phyloP scores from a whole-genome alignment of 2,113 vertebrate species.

The Phasianus colchicus region DNA sequence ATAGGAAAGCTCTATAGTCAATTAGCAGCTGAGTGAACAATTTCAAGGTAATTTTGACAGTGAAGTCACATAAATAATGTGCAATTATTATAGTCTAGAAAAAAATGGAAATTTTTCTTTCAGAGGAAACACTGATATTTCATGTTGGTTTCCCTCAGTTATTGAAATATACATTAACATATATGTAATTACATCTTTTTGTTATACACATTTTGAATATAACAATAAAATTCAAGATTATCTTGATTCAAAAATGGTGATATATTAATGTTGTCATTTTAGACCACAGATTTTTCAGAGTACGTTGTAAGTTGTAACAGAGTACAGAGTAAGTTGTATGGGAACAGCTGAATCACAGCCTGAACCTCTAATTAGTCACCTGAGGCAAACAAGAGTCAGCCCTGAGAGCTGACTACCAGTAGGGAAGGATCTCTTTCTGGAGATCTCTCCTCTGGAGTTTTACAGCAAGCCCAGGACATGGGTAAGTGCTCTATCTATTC shows the following conservation, averaged over 20 bases:
- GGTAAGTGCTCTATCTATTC: no score
- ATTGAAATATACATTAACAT: not conserved
- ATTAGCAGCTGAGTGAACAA: conserved; percentile 5
- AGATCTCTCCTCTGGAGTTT: no score
- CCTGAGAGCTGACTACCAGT: no score
- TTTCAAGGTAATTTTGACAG: conserved; percentile 28
- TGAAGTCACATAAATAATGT: conserved; percentile 17
- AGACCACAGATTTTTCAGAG: not conserved
- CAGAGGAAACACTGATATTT: not conserved
- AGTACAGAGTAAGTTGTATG: no score
- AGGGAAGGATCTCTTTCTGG: no score
- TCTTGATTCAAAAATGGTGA: not conserved
- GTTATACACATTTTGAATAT: not conserved
- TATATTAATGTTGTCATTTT: not conserved
- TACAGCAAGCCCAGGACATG: no score
- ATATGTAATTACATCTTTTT: not conserved
- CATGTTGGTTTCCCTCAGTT: not conserved
- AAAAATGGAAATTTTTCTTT: conserved; percentile 50
- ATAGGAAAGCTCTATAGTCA: not conserved
- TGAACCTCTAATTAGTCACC: no score
- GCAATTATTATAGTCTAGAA: not conserved
- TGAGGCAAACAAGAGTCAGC: no score
- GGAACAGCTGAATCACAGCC: no score
- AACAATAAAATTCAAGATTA: not conserved
- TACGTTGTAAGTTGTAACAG: no score